Evolutionary conservation across 2,797 vertebrate species (phyloP).

Genomic region (Gymnoscopelus microlampas): DNA sequence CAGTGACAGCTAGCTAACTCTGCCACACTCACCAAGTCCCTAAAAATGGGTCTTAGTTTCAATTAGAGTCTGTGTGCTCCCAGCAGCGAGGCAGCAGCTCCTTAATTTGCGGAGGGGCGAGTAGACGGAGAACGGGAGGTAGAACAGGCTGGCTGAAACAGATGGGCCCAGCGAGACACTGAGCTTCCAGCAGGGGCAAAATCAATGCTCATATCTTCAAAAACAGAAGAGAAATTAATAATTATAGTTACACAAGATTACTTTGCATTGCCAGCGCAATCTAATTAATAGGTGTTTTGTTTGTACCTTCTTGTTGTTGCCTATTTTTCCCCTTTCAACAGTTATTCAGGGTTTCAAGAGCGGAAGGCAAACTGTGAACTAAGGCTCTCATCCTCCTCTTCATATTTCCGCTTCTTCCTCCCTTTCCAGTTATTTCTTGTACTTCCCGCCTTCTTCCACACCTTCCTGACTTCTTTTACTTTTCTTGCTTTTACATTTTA

Average conservation of each 20-base stretch:
- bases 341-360: constrained; percentile 67
- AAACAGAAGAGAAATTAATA: constrained; percentile 84
- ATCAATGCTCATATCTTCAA: constrained; percentile 88
- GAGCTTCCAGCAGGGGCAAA: constrained; percentile 84
- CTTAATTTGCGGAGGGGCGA: constrained; percentile 73
- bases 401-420: constrained; percentile 14
- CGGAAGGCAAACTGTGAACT: constrained; percentile 63
- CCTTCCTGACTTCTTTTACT: constrained; percentile 19
- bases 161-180: constrained; percentile 84
- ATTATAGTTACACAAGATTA: constrained; percentile 83
- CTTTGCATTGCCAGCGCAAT: constrained; percentile 79
- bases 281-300: constrained; percentile 84
- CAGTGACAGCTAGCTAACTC: constrained; percentile 47
- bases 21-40: constrained; percentile 41
- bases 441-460: background rate
- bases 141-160: constrained; percentile 74
- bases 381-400: constrained; percentile 34
- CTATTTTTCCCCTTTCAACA: constrained; percentile 53
- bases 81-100: constrained; percentile 69
- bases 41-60: constrained; percentile 71
- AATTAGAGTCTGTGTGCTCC: constrained; percentile 71
- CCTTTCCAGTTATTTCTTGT: constrained; percentile 13
- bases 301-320: constrained; percentile 69
- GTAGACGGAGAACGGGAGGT: constrained; percentile 70
- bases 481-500: constrained; percentile 2